A percentile compares a stretch with the other conserved stretches of the same genome.
phyloP scores from a whole-genome alignment of 2,888 invertebrate species.

The Xiphydria camelus region DNA sequence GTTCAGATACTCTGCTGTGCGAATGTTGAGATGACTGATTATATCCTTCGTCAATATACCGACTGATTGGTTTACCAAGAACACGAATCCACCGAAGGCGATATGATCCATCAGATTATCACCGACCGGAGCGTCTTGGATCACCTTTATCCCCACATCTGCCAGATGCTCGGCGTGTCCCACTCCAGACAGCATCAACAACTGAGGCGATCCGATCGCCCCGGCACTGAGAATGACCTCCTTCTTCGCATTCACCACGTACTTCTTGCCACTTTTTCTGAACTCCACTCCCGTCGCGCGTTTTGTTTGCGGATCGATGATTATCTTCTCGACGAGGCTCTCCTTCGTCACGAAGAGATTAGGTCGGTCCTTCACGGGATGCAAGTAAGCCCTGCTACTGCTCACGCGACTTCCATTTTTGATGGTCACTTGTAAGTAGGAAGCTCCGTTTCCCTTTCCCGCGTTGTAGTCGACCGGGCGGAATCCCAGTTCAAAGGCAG shows the following conservation, averaged over 20 bases:
- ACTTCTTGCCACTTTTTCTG: conserved; percentile 60
- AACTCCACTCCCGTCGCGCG: conserved; percentile 69
- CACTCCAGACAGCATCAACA: conserved; percentile 79
- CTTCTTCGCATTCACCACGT: conserved; percentile 65
- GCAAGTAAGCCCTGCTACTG: conserved; percentile 69
- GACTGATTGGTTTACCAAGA: conserved; percentile 56
- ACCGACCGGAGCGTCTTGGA: conserved; percentile 68
- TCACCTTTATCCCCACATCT: conserved; percentile 61
- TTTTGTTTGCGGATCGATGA: conserved; percentile 64
- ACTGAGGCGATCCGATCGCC: conserved; percentile 75
- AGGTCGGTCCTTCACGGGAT: conserved; percentile 63
- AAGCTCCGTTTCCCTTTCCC: conserved; percentile 65
- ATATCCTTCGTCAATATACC: conserved; percentile 20
- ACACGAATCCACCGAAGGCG: conserved; percentile 67
- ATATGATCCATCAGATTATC: conserved; percentile 73
- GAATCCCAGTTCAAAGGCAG: conserved; percentile 66
- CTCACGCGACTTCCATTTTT: conserved; percentile 70
- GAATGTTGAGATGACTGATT: conserved; percentile 16
- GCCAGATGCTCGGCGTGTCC: conserved; percentile 67
- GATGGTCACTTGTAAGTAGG: conserved; percentile 66
- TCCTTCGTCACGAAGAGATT: conserved; percentile 68
- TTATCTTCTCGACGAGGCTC: conserved; percentile 64
- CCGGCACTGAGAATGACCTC: conserved; percentile 79
- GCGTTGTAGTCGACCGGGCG: conserved; percentile 67
- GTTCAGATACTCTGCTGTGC: conserved; percentile 61